phyloP scores from a whole-genome alignment of 2,113 vertebrate species.

The Shinisaurus crocodilurus region DNA sequence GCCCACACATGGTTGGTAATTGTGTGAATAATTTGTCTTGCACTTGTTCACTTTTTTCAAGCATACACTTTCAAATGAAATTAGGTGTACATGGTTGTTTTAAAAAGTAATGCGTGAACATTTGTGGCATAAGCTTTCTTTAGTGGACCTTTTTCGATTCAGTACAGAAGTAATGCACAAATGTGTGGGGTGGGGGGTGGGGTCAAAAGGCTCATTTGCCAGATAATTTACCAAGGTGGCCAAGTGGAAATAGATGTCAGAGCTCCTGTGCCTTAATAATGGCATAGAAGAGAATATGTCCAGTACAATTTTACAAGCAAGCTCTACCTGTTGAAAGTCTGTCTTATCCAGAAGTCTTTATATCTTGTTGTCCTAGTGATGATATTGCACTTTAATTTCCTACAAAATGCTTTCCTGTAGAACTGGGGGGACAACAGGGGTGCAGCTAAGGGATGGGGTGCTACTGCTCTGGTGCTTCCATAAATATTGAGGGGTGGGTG shows the following conservation, averaged over 20 bases:
- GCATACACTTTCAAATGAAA: neutral
- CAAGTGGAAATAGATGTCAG: neutral
- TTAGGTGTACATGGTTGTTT: neutral
- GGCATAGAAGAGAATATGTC: neutral
- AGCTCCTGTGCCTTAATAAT: neutral
- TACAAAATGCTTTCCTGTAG: neutral
- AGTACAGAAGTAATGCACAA: neutral
- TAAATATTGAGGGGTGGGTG: neutral
- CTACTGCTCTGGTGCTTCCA: neutral
- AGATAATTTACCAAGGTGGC: no score
- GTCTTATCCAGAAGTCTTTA: neutral
- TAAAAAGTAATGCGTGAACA: neutral
- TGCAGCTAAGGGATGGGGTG: neutral
- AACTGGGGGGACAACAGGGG: no score
- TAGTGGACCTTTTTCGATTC: no score
- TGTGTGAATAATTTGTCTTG: no score
- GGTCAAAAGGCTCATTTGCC: neutral
- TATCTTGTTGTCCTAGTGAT: neutral
- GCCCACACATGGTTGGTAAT: no score
- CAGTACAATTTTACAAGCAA: neutral
- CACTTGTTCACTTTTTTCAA: neutral
- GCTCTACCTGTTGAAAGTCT: neutral
- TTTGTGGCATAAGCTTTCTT: no score
- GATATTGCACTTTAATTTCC: neutral
- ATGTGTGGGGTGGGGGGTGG: neutral